These are phyloP conservation scores for Priocnemis perturbator DNA, from an alignment of 2,888 invertebrate genomes.

Conservation along the genomic window DNA sequence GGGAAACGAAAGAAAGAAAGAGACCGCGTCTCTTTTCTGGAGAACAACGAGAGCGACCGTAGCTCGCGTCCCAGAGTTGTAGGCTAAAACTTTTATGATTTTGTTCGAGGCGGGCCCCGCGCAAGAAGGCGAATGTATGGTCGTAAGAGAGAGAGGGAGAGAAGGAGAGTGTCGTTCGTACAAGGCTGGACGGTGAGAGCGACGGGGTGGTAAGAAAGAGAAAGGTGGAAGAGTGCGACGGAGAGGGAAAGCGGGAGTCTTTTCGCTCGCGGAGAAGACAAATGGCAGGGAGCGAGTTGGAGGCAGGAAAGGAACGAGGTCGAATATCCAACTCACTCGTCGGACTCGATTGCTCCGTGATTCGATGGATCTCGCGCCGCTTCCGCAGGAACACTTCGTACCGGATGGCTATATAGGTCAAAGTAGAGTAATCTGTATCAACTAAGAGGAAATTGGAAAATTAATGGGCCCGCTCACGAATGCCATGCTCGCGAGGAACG, in stretches of 20 bases:
- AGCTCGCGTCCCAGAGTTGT: slow-evolving; percentile 44
- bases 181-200: slow-evolving; percentile 3
- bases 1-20: slow-evolving; percentile 5
- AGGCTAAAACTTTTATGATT: slow-evolving; percentile 66
- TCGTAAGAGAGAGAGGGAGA: not conserved
- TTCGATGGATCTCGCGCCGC: slow-evolving; percentile 43
- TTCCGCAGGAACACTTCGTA: not conserved
- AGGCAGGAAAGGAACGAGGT: slow-evolving; percentile 45
- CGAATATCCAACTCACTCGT: slow-evolving; percentile 51
- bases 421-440: slow-evolving; percentile 37
- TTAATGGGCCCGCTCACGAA: slow-evolving; percentile 25
- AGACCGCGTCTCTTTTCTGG: slow-evolving; percentile 2
- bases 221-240: too few species aligned
- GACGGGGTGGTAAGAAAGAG: too few species aligned
- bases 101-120: slow-evolving; percentile 51
- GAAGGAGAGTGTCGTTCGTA: not conserved
- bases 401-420: slow-evolving; percentile 21
- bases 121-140: slow-evolving; percentile 28
- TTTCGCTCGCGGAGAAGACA: slow-evolving; percentile 47
- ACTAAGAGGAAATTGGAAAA: slow-evolving; percentile 23
- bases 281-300: slow-evolving; percentile 41
- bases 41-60: not conserved
- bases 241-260: slow-evolving; percentile 4
- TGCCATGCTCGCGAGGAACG: too few species aligned
- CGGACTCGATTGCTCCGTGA: slow-evolving; percentile 53